These are phyloP conservation scores for Stenodera caucasica DNA, from an alignment of 2,888 invertebrate genomes.

Conservation along the genomic window DNA sequence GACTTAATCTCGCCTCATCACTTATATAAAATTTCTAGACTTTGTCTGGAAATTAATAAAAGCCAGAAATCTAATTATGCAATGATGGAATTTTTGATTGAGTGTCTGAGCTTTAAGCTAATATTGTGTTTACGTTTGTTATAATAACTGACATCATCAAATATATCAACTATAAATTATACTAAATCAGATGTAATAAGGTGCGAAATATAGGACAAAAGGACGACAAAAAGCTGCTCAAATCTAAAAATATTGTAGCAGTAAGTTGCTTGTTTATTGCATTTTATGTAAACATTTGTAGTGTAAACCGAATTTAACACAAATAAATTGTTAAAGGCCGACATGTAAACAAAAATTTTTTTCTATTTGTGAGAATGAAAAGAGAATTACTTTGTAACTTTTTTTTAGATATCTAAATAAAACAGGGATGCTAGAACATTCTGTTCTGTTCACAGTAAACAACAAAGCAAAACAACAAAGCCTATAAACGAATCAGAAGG, in stretches of 20 bases:
- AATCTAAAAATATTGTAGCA: not conserved
- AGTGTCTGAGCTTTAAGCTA: too few relatives aligned
- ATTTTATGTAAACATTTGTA: conserved; percentile 15
- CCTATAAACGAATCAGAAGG: not conserved
- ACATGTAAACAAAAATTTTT: conserved; percentile 1
- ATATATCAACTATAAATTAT: too few relatives aligned
- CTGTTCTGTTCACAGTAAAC: conserved; percentile 3
- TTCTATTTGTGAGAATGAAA: not conserved
- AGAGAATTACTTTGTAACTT: conserved; percentile 5
- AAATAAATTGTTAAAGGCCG: conserved; percentile 20
- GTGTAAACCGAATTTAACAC: conserved; percentile 21
- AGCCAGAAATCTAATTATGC: not conserved
- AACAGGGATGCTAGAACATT: not conserved
- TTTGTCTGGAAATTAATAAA: not conserved
- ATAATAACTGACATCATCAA: too few relatives aligned
- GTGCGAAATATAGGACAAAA: not conserved
- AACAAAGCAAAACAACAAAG: conserved; percentile 8
- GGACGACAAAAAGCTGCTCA: not conserved
- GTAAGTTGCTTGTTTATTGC: conserved; percentile 26
- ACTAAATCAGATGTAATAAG: not conserved
- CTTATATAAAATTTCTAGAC: not conserved
- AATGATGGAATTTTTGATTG: too few relatives aligned
- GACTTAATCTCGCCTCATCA: not conserved
- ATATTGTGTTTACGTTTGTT: too few relatives aligned
- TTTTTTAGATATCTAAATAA: conserved; percentile 9